Percentiles rank a stretch among this genome's conserved stretches.
These are phyloP conservation scores for Actinostola sp. DNA, from an alignment of 92 coral and sea anemone species.

Conservation along the genomic window DNA sequence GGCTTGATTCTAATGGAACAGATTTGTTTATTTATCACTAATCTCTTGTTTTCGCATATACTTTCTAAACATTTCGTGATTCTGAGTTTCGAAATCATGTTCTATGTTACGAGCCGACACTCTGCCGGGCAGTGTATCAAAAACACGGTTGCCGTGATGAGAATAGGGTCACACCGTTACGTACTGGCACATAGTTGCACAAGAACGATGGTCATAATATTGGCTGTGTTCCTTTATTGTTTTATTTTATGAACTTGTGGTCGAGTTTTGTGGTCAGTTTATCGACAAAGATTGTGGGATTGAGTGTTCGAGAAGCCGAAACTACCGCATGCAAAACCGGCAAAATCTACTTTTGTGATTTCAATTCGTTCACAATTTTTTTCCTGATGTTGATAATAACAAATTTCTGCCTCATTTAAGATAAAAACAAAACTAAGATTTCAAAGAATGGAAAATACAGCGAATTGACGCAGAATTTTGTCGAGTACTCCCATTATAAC, in stretches of 20 bases:
- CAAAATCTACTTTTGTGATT: too few relatives aligned
- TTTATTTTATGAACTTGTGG: background rate
- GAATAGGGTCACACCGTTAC: background rate
- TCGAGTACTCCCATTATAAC: too few relatives aligned
- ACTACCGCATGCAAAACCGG: too few relatives aligned
- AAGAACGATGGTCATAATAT: background rate
- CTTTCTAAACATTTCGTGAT: background rate
- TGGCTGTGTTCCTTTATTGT: slow-evolving; percentile 15
- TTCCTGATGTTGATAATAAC: too few relatives aligned
- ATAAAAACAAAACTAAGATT: too few relatives aligned
- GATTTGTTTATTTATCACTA: background rate
- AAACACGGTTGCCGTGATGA: background rate
- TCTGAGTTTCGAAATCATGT: slow-evolving; percentile 1
- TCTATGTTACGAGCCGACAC: background rate
- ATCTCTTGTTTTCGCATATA: slow-evolving; percentile 1
- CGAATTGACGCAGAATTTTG: too few relatives aligned
- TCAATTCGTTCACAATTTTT: too few relatives aligned
- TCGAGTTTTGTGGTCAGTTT: background rate
- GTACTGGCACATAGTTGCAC: background rate
- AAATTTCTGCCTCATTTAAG: too few relatives aligned
- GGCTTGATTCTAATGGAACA: too few relatives aligned
- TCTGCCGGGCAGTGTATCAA: background rate
- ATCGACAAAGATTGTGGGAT: too few relatives aligned
- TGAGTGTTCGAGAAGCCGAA: too few relatives aligned
- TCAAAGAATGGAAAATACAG: too few relatives aligned